Conservation (phyloP, 53 echinoderm and acorn worm genomes). For the Paelopatides confundens region DNA sequence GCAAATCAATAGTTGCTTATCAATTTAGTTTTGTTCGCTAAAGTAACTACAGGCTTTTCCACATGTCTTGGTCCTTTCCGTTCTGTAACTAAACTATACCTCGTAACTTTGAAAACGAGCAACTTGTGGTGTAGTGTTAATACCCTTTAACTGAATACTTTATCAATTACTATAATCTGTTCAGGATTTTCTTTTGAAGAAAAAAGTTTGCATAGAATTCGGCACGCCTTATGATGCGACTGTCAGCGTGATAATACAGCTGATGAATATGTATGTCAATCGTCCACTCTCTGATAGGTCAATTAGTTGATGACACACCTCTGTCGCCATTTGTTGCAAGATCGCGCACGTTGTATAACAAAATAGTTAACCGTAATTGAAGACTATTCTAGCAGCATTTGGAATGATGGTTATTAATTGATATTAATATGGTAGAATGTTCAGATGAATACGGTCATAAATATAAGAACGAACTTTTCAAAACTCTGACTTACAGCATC, state of each 20-base stretch:
- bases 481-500: background rate
- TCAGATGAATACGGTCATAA: background rate
- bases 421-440: no score
- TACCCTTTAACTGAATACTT: constrained; percentile 16
- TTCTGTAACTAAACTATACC: no score
- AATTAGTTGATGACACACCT: background rate
- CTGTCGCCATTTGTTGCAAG: no score
- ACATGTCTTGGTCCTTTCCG: no score
- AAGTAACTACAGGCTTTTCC: no score
- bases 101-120: background rate
- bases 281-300: constrained; percentile 19
- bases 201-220: constrained; percentile 50
- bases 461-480: constrained; percentile 6
- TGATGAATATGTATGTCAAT: constrained; percentile 16
- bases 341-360: no score
- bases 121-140: background rate
- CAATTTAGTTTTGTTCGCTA: no score
- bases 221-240: constrained; percentile 53
- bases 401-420: no score
- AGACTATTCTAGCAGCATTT: no score
- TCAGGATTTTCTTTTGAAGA: constrained; percentile 14
- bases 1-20: no score
- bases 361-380: no score
- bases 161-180: constrained; percentile 43
- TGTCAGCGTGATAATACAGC: constrained; percentile 24